These are phyloP conservation scores for Opisthograptis luteolata DNA, from an alignment of 2,888 invertebrate genomes.

Conservation along the genomic window DNA sequence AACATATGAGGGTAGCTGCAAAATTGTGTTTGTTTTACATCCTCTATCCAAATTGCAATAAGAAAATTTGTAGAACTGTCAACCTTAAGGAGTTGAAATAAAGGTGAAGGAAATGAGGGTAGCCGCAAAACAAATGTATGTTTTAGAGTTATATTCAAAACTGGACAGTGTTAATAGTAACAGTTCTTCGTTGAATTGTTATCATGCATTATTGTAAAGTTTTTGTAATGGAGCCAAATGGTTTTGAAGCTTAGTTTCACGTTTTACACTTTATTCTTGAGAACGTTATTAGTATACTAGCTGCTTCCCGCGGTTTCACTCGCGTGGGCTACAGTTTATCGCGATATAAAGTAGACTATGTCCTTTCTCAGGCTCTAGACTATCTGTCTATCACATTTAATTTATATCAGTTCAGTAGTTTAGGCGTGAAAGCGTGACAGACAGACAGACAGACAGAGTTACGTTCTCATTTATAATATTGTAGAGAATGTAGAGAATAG, in stretches of 20 bases:
- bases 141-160: conserved; percentile 59
- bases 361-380: no score
- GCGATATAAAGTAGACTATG: no score
- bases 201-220: conserved; percentile 63
- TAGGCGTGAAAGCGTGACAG: no score
- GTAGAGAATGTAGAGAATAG: no score
- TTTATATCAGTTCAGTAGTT: no score
- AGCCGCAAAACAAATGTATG: conserved; percentile 29
- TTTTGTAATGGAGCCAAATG: conserved; percentile 70
- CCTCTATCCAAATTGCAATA: not conserved
- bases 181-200: conserved; percentile 55
- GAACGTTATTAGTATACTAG: not conserved
- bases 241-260: conserved; percentile 36
- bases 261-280: conserved; percentile 6
- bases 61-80: not conserved
- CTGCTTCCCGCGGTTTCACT: not conserved
- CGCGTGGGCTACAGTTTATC: no score
- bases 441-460: no score
- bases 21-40: conserved; percentile 32
- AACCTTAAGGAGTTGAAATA: not conserved
- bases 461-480: no score
- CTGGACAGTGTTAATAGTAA: conserved; percentile 71
- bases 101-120: not conserved
- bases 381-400: no score
- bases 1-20: not conserved